These are phyloP conservation scores for Priocnemis perturbator DNA, from an alignment of 2,888 invertebrate species.

Conservation along the genomic window DNA sequence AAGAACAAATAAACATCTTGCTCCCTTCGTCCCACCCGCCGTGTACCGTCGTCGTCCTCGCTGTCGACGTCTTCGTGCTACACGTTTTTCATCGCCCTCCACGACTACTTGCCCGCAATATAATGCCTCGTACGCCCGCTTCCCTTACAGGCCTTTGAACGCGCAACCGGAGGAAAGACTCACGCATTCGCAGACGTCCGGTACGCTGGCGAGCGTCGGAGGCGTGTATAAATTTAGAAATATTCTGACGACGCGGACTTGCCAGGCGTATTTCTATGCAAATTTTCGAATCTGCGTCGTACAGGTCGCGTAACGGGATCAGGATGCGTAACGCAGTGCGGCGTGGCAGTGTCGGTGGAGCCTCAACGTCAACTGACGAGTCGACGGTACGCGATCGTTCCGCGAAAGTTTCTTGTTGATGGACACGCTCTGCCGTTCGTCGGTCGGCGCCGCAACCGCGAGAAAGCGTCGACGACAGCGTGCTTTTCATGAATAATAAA, in stretches of 20 bases:
- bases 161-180: not conserved
- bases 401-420: slow-evolving; percentile 8
- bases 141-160: not conserved
- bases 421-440: not conserved
- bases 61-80: slow-evolving; percentile 18
- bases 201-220: no score
- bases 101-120: slow-evolving; percentile 38
- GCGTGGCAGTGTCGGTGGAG: not conserved
- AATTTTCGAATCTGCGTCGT: no score
- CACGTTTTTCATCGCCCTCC: slow-evolving; percentile 38
- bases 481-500: slow-evolving; percentile 74
- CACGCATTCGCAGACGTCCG: no score
- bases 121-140: slow-evolving; percentile 29
- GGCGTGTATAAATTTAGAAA: no score
- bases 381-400: slow-evolving; percentile 11
- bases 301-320: no score
- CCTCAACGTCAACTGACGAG: no score
- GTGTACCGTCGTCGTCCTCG: slow-evolving; percentile 11
- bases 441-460: slow-evolving; percentile 20
- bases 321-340: not conserved
- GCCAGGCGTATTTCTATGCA: no score
- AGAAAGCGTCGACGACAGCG: slow-evolving; percentile 49
- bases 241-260: no score
- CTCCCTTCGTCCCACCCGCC: slow-evolving; percentile 29
- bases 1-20: slow-evolving; percentile 59